Percentiles rank a stretch among this genome's conserved stretches.
Evolutionary conservation across 2,113 vertebrate genomes (phyloP).

Genomic region (Regulus satrapa): DNA sequence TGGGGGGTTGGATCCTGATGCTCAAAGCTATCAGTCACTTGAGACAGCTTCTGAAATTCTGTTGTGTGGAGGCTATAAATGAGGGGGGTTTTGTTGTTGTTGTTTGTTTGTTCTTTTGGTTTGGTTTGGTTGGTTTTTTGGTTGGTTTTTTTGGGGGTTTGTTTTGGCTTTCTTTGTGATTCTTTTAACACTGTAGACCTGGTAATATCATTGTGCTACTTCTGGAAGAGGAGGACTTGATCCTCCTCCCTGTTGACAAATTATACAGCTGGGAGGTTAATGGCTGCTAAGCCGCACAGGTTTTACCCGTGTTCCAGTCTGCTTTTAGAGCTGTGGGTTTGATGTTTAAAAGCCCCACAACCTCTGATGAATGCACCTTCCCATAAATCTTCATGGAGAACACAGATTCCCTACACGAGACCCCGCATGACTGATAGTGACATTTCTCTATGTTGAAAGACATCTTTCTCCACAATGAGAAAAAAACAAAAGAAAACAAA

Average conservation of each 20-base stretch:
- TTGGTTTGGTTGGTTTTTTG: not conserved
- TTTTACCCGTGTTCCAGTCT: not conserved
- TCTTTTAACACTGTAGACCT: not conserved
- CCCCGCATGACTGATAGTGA: not conserved
- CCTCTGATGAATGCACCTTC: not conserved
- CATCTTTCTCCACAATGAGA: not conserved
- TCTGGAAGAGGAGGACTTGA: not conserved
- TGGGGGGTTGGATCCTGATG: not conserved
- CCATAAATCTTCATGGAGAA: not conserved
- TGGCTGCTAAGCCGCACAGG: not conserved
- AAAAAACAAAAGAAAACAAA: not conserved
- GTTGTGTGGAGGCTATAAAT: not conserved
- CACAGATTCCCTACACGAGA: not conserved
- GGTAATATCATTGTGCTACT: not conserved
- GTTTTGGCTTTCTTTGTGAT: not conserved
- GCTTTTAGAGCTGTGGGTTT: not conserved
- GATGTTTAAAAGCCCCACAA: not conserved
- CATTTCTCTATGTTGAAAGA: not conserved
- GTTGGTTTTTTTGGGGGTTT: not conserved
- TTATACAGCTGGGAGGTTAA: not conserved
- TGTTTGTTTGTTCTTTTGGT: not conserved
- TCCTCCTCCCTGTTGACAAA: not conserved
- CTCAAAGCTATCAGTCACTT: not conserved
- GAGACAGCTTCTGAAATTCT: not conserved
- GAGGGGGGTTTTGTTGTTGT: no score